phyloP scores from a whole-genome alignment of 1,140 invertebrate species.

The Bombus difficillimus region DNA sequence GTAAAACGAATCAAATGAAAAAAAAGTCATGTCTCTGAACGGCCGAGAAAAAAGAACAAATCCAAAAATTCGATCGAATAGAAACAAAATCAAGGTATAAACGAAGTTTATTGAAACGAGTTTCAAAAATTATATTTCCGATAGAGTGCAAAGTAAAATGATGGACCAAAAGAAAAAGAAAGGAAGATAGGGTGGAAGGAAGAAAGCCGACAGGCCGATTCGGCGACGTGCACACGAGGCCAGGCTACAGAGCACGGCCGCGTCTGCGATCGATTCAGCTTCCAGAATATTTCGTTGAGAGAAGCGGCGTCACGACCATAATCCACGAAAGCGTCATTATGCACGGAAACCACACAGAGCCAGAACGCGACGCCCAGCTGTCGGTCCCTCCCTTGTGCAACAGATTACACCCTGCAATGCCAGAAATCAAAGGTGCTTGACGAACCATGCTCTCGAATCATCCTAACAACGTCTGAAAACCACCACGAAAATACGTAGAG shows the following conservation, averaged over 20 bases:
- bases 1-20: no score
- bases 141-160: not conserved
- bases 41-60: no score
- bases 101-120: no score
- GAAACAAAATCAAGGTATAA: no score
- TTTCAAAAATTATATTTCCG: not conserved
- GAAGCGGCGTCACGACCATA: constrained; percentile 49
- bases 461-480: not conserved
- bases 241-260: constrained; percentile 28
- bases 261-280: constrained; percentile 49
- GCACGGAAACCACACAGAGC: constrained; percentile 34
- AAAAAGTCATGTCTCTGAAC: no score
- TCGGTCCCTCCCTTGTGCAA: constrained; percentile 7
- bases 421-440: not conserved
- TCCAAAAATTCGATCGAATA: no score
- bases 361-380: not conserved
- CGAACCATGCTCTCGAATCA: not conserved
- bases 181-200: not conserved
- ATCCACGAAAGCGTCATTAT: constrained; percentile 47
- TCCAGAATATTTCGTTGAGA: constrained; percentile 51
- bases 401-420: constrained; percentile 15
- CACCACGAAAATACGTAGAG: not conserved
- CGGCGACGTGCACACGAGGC: constrained; percentile 30
- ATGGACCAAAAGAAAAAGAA: not conserved
- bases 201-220: constrained; percentile 19